Evolutionary conservation across 2,113 vertebrate genomes (phyloP).

Genomic region (Mellivora capensis): DNA sequence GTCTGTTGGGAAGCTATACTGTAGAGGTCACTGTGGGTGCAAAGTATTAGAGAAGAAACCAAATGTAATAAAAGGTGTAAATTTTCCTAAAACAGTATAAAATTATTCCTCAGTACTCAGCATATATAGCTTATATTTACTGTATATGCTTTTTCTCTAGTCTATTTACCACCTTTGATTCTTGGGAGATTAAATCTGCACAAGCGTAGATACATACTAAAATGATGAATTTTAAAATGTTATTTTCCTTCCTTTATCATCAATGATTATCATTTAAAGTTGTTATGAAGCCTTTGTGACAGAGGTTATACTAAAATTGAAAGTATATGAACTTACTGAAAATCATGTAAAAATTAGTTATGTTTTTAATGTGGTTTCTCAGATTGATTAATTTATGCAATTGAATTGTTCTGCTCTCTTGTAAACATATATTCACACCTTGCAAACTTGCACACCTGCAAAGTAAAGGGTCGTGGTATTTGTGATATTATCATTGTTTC

Average conservation of each 20-base stretch:
- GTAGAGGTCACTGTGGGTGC: conserved; percentile 30
- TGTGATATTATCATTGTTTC: conserved; percentile 57
- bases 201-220: conserved; percentile 52
- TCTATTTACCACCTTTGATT: conserved; percentile 65
- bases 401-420: conserved; percentile 69
- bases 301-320: conserved; percentile 77
- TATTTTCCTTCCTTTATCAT: conserved; percentile 70
- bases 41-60: conserved; percentile 43
- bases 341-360: conserved; percentile 72
- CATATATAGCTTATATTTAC: conserved; percentile 59
- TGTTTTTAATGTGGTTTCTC: conserved; percentile 79
- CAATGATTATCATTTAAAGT: conserved; percentile 62
- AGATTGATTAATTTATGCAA: conserved; percentile 76
- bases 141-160: conserved; percentile 63
- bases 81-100: conserved; percentile 58
- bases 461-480: conserved; percentile 57
- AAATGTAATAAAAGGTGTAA: conserved; percentile 40
- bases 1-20: conserved; percentile 34
- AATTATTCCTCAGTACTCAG: conserved; percentile 60
- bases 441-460: conserved; percentile 71
- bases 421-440: conserved; percentile 54
- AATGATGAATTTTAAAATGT: conserved; percentile 65
- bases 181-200: conserved; percentile 66
- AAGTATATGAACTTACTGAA: conserved; percentile 77
- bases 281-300: conserved; percentile 74